Conservation (phyloP, 2,888 invertebrate genomes). For the Noctua pronuba region DNA sequence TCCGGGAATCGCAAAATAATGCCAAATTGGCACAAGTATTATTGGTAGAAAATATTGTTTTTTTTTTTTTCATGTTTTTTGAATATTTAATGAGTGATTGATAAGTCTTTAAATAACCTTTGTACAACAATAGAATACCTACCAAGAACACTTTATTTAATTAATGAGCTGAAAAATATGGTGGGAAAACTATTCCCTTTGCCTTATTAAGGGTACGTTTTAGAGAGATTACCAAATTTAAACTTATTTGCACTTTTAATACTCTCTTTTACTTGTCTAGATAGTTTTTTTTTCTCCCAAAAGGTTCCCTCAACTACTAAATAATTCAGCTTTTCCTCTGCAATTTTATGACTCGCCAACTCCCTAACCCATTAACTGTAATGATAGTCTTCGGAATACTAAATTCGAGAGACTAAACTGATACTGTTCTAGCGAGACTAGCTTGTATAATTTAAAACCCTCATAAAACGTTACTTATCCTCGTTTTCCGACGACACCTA, state of each 20-base stretch:
- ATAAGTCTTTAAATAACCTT: no score
- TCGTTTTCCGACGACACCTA: background rate
- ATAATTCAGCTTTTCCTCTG: slow-evolving; percentile 52
- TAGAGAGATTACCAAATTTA: background rate
- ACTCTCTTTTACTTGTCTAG: background rate
- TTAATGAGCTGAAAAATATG: no score
- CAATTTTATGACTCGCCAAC: slow-evolving; percentile 57
- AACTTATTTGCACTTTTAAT: background rate
- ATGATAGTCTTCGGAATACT: slow-evolving; percentile 60
- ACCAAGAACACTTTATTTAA: no score
- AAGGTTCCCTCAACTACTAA: slow-evolving; percentile 26
- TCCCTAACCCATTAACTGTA: slow-evolving; percentile 57
- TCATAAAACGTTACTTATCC: slow-evolving; percentile 44
- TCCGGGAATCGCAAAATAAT: no score
- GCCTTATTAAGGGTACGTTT: no score
- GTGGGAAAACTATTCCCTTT: no score
- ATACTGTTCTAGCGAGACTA: slow-evolving; percentile 27
- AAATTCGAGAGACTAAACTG: slow-evolving; percentile 48
- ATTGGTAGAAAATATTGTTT: no score
- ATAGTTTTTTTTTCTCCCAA: background rate
- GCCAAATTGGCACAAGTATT: no score
- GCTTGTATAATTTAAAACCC: slow-evolving; percentile 55
- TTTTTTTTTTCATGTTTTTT: no score
- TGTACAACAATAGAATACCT: no score
- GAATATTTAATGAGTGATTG: no score